These are phyloP conservation scores for Erpobdella octoculata DNA, from an alignment of 2,888 invertebrate species.

Conservation along the genomic window DNA sequence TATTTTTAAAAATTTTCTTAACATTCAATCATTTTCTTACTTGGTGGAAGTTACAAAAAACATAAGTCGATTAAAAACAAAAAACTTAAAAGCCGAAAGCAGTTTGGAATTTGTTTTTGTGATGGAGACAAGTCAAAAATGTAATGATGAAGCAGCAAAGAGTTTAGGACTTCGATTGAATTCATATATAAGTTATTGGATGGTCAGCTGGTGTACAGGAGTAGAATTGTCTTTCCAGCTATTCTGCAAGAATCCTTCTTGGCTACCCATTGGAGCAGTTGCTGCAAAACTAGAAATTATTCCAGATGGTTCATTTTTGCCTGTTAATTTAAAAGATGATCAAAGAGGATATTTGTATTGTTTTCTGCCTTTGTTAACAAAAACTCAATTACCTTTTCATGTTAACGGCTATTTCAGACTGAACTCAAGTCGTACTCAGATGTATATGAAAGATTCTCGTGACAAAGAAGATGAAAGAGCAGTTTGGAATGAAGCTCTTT, in stretches of 20 bases:
- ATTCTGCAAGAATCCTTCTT: neutral
- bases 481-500: constrained; percentile 40
- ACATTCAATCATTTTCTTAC: neutral
- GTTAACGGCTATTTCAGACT: constrained; percentile 45
- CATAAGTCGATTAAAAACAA: neutral
- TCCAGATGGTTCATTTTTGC: neutral
- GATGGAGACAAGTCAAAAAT: neutral
- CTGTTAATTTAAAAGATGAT: neutral
- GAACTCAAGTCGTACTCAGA: constrained; percentile 40
- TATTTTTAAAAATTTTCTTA: neutral
- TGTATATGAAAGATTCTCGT: constrained; percentile 39
- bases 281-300: constrained; percentile 11
- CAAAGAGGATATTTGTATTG: constrained; percentile 36
- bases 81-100: neutral
- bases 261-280: constrained; percentile 22
- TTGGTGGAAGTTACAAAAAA: neutral
- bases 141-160: neutral
- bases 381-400: constrained; percentile 41
- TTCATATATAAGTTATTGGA: no score
- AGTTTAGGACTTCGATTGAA: no score
- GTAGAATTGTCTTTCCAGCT: neutral
- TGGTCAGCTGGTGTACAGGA: constrained; percentile 7
- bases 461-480: constrained; percentile 39
- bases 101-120: neutral
- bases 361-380: constrained; percentile 44